Base-by-base conservation (phyloP, 23 tunicate genomes). In the Aplidium turbinatum region DNA sequence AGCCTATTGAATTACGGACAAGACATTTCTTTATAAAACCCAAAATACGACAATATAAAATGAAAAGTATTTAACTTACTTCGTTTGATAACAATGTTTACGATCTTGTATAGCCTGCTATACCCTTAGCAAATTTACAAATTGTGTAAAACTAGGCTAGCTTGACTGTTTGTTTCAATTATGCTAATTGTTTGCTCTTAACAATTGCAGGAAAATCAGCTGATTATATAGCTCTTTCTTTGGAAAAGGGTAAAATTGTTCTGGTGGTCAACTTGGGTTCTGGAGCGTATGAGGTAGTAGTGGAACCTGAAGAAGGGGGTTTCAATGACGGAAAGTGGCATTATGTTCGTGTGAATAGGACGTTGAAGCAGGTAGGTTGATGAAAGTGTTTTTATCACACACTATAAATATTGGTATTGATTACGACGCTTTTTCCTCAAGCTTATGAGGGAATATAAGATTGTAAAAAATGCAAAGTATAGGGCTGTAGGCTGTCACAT, bases 261-360 rank as follows among this genome's bases (percentile, higher is more conserved):
- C 67, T 88, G 35, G 79, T 82, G 31, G 83, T 81, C 4, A 88
- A 88, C 58, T 79, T 88, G 19, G 96, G 96, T 22, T 68, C 83
- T 33, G 96, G 96, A 22, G 87, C 87, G 1, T 65, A 31, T 33
- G 64, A 47, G 7, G 60, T 87, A 19, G 35, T 63, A 1, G 76
- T 87, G 48, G 76, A 87, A 68, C 82, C 82, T 4, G 51, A 45
- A n/a, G 72, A 61, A 29, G 50, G 53, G 1, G 30, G 22, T 22
- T 87, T 87, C 54, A 87, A 73, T 58, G 94, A 87, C 47, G 55
- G 75, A 52, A 45, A 57, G 38, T 88, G 96, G 96, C 96, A 88
- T 58, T 55, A 47, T 9, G 75, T 88, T 18, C 30, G 47, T 39
- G 83, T 88, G 29, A 75, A 68, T 36, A 68, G 96, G 19, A 57